A percentile compares a stretch with the other conserved stretches of the same genome.
phyloP scores from a whole-genome alignment of 2,113 vertebrate species.

The Apus apus region DNA sequence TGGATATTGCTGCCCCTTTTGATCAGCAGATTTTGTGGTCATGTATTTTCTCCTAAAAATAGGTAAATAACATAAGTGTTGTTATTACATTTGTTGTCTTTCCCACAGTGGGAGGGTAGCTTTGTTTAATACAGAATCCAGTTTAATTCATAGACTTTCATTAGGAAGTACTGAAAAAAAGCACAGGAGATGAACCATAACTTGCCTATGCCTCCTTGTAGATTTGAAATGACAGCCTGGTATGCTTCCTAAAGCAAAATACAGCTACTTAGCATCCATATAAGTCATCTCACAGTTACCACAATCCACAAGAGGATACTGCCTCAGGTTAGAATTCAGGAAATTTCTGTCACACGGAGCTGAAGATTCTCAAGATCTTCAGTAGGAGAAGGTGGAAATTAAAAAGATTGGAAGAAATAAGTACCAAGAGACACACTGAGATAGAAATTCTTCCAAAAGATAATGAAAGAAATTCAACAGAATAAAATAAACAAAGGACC shows the following conservation, averaged over 20 bases:
- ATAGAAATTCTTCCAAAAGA: not conserved
- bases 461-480: not conserved
- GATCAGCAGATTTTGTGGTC: not conserved
- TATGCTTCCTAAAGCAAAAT: slow-evolving; percentile 19
- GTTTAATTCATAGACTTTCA: not conserved
- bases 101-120: not conserved
- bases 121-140: not conserved
- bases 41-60: not conserved
- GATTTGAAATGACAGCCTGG: not conserved
- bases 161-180: not conserved
- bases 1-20: not conserved
- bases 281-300: not conserved
- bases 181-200: not conserved
- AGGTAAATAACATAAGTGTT: not conserved
- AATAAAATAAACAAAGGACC: not conserved
- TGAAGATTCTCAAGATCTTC: not conserved
- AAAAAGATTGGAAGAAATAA: not conserved
- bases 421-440: not conserved
- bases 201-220: not conserved
- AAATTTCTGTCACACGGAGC: not conserved
- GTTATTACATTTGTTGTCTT: not conserved
- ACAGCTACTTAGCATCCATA: not conserved
- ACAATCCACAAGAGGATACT: not conserved
- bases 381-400: not conserved
- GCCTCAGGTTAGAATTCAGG: not conserved